Evolutionary conservation across 2,888 invertebrate genomes (phyloP).

Genomic region (Euclidia mi): DNA sequence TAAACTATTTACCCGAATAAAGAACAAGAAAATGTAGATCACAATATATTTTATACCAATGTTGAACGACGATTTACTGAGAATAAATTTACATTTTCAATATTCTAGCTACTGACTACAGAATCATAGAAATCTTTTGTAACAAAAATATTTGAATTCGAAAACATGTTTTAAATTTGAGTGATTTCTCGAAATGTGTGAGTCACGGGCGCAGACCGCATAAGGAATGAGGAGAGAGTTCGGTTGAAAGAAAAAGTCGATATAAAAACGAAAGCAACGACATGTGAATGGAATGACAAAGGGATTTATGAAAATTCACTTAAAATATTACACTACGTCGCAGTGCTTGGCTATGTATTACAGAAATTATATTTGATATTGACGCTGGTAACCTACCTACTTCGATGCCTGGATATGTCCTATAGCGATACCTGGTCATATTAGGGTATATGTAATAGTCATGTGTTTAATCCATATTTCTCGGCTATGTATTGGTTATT

Average conservation of each 20-base stretch:
- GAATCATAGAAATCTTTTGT: conserved; percentile 1
- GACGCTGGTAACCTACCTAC: too few species aligned
- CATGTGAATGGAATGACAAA: conserved; percentile 3
- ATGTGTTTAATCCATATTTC: too few species aligned
- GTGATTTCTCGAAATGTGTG: conserved; percentile 20
- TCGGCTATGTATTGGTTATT: too few species aligned
- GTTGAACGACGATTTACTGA: not conserved
- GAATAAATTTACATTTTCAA: not conserved
- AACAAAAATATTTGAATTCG: conserved; percentile 8
- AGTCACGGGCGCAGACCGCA: conserved; percentile 19
- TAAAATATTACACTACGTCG: not conserved
- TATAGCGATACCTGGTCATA: too few species aligned
- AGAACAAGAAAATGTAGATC: too few species aligned
- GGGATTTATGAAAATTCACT: conserved; percentile 7
- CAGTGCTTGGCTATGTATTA: not conserved
- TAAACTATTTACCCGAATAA: not conserved
- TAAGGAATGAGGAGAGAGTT: conserved; percentile 16
- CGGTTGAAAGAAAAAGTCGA: conserved; percentile 10
- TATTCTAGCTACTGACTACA: not conserved
- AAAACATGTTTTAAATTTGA: conserved; percentile 16
- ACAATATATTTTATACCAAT: not conserved
- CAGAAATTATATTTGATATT: too few species aligned
- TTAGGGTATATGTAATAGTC: too few species aligned
- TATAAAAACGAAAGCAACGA: conserved; percentile 16
- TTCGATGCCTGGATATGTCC: too few species aligned